Base-by-base conservation (phyloP, 2,797 vertebrate species). In the Melanotaenia pygmaea region DNA sequence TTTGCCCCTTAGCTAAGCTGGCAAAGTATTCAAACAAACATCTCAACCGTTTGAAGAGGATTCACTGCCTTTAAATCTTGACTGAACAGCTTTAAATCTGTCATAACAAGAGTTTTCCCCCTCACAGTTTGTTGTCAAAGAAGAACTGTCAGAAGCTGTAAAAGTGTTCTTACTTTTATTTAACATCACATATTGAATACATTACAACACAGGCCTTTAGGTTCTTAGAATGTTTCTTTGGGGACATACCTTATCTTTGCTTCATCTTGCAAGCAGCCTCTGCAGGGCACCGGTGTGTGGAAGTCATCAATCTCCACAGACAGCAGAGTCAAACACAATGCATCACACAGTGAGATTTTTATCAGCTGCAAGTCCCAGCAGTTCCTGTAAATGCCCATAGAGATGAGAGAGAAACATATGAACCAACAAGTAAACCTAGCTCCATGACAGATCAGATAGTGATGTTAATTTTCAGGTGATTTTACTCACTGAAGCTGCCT, bases 351-450 rank as follows among this genome's bases (percentile, higher is more conserved):
- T 1, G 3, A 85, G 79, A 87, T 90, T 38, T 50, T 78, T 79
- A 90, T 86, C 86, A 61, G 22, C 56, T 78, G 74, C 87, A 63
- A 79, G 89, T 81, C 79, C 53, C 74, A 43, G 82, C 83, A 79
- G 50, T 74, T 84, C 70, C 53, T 59, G 2, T 56, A 28, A 76
- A 67, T 59, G 38, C 32, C 53, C 14, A 28, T 34, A 16, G 58
- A 76, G 45, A 70, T 45, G 16, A 75, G 22, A 61, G 20, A 24
- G 11, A 45, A 59, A 64, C 11, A 24, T 35, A 68, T 28, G 34
- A 1, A 77, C 57, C 64, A 64, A 24, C 68, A 54, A 57, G 12
- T 3, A 60, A 64, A 78, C 65, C 20, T 64, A 63, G 18, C 24
- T 32, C 50, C 0, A 2, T 74, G 54, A 59, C 67, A 74, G 58